Evolutionary conservation across 1,140 invertebrate genomes (phyloP).

Genomic region (Phortica variegata): DNA sequence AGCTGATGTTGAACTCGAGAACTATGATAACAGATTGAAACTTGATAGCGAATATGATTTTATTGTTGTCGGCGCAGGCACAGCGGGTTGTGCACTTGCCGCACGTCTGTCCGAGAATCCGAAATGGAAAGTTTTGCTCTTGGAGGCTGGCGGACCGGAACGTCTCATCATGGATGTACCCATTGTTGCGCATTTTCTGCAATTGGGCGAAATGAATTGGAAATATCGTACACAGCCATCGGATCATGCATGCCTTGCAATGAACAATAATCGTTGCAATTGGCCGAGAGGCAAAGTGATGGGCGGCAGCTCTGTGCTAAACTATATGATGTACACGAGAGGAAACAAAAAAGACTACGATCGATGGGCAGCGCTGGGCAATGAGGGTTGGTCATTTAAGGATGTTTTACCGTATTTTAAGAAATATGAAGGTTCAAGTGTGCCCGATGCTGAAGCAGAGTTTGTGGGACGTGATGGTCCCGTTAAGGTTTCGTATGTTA

Average conservation of each 20-base stretch:
- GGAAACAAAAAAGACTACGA: constrained; percentile 77
- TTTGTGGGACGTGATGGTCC: constrained; percentile 66
- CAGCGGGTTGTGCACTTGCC: constrained; percentile 71
- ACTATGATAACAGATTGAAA: constrained; percentile 47
- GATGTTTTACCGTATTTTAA: constrained; percentile 82
- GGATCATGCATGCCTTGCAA: constrained; percentile 53
- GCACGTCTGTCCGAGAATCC: constrained; percentile 65
- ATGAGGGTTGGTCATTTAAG: constrained; percentile 78
- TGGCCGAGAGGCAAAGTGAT: constrained; percentile 77
- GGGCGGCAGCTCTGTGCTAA: constrained; percentile 82
- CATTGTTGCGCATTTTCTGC: constrained; percentile 64
- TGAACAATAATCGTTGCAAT: constrained; percentile 64
- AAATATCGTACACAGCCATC: constrained; percentile 67
- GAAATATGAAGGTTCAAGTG: constrained; percentile 71
- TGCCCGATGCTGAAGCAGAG: constrained; percentile 59
- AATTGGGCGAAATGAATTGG: constrained; percentile 68
- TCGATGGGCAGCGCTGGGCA: constrained; percentile 74
- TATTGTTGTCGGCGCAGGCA: constrained; percentile 71
- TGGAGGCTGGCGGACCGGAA: constrained; percentile 69
- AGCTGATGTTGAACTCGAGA: constrained; percentile 32
- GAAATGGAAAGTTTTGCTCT: constrained; percentile 64
- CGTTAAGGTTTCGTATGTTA: constrained; percentile 58
- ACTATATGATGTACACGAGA: constrained; percentile 89
- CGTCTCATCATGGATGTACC: constrained; percentile 69
- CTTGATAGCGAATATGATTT: constrained; percentile 62